Base-by-base conservation (phyloP, 2,797 vertebrate species). In the Geotrypetes seraphini region DNA sequence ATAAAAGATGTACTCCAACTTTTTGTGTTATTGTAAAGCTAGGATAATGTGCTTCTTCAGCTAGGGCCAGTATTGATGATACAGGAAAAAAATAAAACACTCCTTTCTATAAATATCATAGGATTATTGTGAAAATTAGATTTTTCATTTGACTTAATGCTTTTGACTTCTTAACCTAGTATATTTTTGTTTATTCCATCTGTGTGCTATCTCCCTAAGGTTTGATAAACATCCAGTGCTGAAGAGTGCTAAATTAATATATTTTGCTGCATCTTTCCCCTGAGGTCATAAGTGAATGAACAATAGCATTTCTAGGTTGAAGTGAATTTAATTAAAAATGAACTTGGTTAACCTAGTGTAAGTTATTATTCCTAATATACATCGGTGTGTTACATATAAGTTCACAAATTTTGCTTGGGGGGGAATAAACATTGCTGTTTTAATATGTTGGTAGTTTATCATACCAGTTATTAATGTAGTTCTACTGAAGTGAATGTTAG, bases 141-240 rank as follows among this genome's bases (percentile, higher is more conserved):
- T 42, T 60, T 57, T 65, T 57, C 42, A 57, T 39, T 40, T 51
- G 26, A 47, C 25, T 56, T 44, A 63, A 49, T 51, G 5, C 35
- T 53, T 57, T 41, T 44, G 38, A 33, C 31, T 53, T 53, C 55
- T 55, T 31, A 52, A 51, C 45, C 10, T 42, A 9, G 3, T 53
- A 23, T 47, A n/a, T n/a, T n/a, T n/a, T 63, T 60, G 32, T 51
- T 65, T 55, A 43, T 56, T 51, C 46, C 29, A n/a, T 21, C 12
- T 45, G 25, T 0, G 0, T 39, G n/a, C 26, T 43, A 1, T 52
- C 33, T 49, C 60, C 38, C 28, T 28, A 20, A 22, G 2, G 45
- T 65, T 55, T 49, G 48, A 50, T 53, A 57, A 59, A 62, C 22
- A 15, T 55, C 27, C 25, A 43, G 39, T 25, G 43, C 10, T 7